Percentiles rank a stretch among this genome's conserved stretches.
Evolutionary conservation across 2,888 invertebrate genomes (phyloP).

Genomic region (Xylophagus ater): DNA sequence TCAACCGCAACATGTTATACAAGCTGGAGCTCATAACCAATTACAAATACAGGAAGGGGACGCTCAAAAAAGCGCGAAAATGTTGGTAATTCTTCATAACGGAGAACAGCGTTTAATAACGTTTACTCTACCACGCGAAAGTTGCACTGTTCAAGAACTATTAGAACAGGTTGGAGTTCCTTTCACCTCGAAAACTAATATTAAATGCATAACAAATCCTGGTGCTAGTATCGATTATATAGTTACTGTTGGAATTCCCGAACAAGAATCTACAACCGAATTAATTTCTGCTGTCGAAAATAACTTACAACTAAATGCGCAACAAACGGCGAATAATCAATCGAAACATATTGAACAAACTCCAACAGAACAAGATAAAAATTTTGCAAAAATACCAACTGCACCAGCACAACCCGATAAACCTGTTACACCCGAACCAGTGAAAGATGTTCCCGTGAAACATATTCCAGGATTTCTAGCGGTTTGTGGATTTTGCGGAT

Average conservation of each 20-base stretch:
- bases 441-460: conserved; percentile 50
- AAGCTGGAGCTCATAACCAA: conserved; percentile 29
- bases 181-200: conserved; percentile 56
- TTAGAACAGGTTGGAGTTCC: conserved; percentile 64
- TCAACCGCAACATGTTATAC: conserved; percentile 39
- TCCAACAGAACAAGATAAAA: background rate
- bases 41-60: conserved; percentile 31
- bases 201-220: conserved; percentile 63
- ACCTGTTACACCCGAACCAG: conserved; percentile 30
- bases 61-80: conserved; percentile 51
- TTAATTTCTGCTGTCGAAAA: conserved; percentile 37
- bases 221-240: conserved; percentile 68
- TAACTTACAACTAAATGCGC: conserved; percentile 33
- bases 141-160: conserved; percentile 71
- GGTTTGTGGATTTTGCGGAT: conserved; percentile 70
- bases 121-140: conserved; percentile 69
- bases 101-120: conserved; percentile 74
- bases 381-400: conserved; percentile 21
- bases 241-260: conserved; percentile 52
- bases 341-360: no score
- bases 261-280: conserved; percentile 36
- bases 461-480: conserved; percentile 61
- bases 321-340: conserved; percentile 13
- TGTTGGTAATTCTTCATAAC: conserved; percentile 64
- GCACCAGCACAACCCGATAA: conserved; percentile 22